Evolutionary conservation across 2,113 vertebrate genomes (phyloP), one percentile per base, ranked within the genome.

Genomic region (Manacus vitellinus): DNA sequence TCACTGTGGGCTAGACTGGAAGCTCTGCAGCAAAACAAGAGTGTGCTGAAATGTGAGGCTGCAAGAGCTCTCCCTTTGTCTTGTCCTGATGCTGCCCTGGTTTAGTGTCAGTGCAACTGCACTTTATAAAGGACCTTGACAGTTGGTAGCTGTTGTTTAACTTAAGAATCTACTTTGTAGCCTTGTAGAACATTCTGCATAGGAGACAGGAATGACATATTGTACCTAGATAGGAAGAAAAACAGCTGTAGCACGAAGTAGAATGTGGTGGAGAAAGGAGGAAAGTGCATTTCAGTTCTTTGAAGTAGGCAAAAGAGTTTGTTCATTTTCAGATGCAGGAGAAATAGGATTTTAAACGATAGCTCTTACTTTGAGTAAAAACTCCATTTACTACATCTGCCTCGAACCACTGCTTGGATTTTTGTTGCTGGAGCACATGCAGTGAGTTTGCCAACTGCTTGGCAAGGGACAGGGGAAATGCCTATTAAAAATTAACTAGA

Each of bases 401-500:
- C 75, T 67, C 33, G n/a, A 82, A 46, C 25, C 0, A 2, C 44
- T 63, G 55, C 43, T 71, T 43, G 35, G 51, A 20, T 61, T 18
- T 74, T 85, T 87, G 73, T 79, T 85, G 16, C 54, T 76, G 58
- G 39, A 85, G 62, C 25, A 27, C 23, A 3, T 2, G 20, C 1
- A 56, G 33, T 2, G 35, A 51, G 62, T 85, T 71, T 92, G 88
- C 43, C 66, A 75, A 55, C 13, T 54, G 73, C 51, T 89, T 87
- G 65, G 82, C 78, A 74, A 78, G n/a, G 24, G 4, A n/a, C 6
- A 25, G 47, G 41, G 35, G 12, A 85, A 76, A 44, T 54, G 46
- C 23, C 33, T 61, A 35, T 79, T 90, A 83, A 85, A 88, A 75
- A 65, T 85, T 88, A 68, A 56, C 66, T 65, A 83, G 58, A 49